Evolutionary conservation across 1,140 invertebrate genomes (phyloP).

Genomic region (Lepidurus packardi): DNA sequence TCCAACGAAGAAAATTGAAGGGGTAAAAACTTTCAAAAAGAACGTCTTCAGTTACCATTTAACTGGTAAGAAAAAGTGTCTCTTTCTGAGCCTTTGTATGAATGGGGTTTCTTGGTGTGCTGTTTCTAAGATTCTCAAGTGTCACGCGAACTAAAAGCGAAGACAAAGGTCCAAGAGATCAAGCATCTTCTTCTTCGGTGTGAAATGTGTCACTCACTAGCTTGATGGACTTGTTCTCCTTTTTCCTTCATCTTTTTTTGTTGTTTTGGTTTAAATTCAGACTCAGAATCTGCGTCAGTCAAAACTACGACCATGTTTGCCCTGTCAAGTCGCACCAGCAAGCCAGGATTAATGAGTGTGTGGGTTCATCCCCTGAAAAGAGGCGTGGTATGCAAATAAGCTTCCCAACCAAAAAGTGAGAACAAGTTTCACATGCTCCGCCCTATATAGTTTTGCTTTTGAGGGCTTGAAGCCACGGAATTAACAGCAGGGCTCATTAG

Average conservation of each 20-base stretch:
- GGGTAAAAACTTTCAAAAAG: constrained; percentile 7
- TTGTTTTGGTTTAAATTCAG: not conserved
- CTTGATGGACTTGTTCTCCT: constrained; percentile 21
- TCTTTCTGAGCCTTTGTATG: not conserved
- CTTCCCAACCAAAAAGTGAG: not conserved
- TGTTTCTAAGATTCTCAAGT: constrained; percentile 10
- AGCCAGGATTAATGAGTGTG: constrained; percentile 18
- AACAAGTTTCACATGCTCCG: not conserved
- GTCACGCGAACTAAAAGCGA: not conserved
- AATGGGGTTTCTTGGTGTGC: not conserved
- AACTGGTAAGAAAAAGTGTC: not conserved
- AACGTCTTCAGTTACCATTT: not conserved
- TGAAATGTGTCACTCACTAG: constrained; percentile 15
- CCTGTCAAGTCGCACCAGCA: not conserved
- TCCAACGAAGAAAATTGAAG: not conserved
- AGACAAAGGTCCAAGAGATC: constrained; percentile 2
- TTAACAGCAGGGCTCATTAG: not conserved
- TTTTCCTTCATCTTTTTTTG: not conserved
- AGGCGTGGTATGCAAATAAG: not conserved
- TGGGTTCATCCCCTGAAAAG: constrained; percentile 13
- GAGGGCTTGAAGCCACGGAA: not conserved
- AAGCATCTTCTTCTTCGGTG: not conserved
- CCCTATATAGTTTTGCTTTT: not conserved
- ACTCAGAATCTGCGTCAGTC: constrained; percentile 3
- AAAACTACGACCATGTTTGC: not conserved